Conservation (phyloP, 2,888 invertebrate genomes). For the Nasonovia ribisnigri region DNA sequence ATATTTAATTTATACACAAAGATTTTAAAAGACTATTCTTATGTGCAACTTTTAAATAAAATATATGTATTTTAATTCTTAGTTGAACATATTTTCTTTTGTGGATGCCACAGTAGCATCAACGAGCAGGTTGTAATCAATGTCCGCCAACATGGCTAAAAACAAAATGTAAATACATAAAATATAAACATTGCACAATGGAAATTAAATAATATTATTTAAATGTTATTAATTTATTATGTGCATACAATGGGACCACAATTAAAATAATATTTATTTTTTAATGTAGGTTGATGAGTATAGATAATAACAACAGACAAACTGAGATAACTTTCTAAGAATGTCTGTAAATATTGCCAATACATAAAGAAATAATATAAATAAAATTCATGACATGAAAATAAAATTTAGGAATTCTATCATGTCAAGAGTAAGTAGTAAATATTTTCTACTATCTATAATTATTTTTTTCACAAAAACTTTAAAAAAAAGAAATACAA, state of each 20-base stretch:
- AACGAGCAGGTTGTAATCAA: slow-evolving; percentile 87
- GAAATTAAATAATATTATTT: background rate
- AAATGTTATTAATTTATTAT: background rate
- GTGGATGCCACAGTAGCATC: slow-evolving; percentile 83
- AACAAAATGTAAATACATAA: slow-evolving; percentile 45
- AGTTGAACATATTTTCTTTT: slow-evolving; percentile 70
- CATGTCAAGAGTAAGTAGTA: background rate
- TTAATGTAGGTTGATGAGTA: background rate
- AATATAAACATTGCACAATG: background rate
- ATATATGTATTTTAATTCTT: background rate
- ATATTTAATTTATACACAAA: slow-evolving; percentile 28
- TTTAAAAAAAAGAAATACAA: background rate
- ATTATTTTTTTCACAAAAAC: background rate
- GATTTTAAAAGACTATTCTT: slow-evolving; percentile 32
- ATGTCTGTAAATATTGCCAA: background rate
- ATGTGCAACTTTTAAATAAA: slow-evolving; percentile 19
- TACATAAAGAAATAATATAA: background rate
- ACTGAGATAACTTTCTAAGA: background rate
- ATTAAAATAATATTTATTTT: background rate
- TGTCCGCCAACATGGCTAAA: slow-evolving; percentile 82
- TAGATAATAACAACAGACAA: background rate
- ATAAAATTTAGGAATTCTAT: background rate
- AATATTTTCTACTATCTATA: background rate
- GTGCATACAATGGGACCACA: background rate
- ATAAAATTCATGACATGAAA: background rate